Evolutionary conservation across 2,113 vertebrate species (phyloP), one percentile per base, ranked within the genome.

Genomic region (Hiodon tergisus): DNA sequence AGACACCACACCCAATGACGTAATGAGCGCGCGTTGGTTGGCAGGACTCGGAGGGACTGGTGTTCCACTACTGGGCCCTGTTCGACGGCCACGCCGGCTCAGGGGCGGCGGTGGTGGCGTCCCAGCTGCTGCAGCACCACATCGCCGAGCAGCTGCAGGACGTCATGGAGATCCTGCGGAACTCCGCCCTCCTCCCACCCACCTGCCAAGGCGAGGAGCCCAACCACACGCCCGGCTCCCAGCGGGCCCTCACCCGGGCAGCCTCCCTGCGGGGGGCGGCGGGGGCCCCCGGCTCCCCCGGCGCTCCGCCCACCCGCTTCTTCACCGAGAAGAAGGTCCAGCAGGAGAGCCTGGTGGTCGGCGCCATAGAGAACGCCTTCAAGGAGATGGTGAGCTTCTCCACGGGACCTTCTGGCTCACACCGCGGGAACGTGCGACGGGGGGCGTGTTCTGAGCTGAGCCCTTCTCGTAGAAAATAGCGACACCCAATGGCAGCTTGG

Each of bases 81-180:
- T 99, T 99, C 5, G 97, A 99, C 13, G 97, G 97, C 2, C 97
- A 99, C 0, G 97, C 97, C 0, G 97, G 97, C 6, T 94, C 94
- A 0, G 97, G 97, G 2, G 96, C 90, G 0, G 96, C 97, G 0
- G 92, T 99, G 4, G 91, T 95, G 0, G 95, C 96, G 0, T 94
- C 97, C 7, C 94, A 89, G 59, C 86, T 98, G 47, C 91, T 99
- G 59, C 97, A 98, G 78, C 94, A 93, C 55, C 95, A 98, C 80
- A 86, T 99, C 58, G 85, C 90, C 2, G 91, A 94, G 78, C 96
- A 99, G 86, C 90, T 99, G 31, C 95, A 94, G 87, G 95, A 95
- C 79, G 91, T 98, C 0, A 84, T 92, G 85, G 96, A 98, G 57
- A 92, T 99, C 84, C 86, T 99, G 75, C 90, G 88, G 82, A 93